Evolutionary conservation across 2,113 vertebrate genomes (phyloP).

Genomic region (Irena cyanogastra): DNA sequence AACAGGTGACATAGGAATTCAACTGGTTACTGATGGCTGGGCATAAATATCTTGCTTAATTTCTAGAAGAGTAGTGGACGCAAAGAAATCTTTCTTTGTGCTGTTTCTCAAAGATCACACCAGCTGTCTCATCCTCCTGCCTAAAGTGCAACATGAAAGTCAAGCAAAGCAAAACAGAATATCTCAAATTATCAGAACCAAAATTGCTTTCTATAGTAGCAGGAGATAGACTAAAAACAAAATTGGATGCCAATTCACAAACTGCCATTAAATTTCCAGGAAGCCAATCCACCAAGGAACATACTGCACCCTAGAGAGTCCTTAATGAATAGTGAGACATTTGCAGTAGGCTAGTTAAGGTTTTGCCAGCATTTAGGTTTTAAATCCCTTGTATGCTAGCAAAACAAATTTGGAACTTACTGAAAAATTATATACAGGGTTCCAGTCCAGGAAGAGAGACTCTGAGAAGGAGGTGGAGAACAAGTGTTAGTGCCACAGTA

Average conservation of each 20-base stretch:
- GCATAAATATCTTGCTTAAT: not conserved
- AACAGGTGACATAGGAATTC: not conserved
- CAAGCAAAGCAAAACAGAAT: slow-evolving; percentile 2
- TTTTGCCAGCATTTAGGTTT: slow-evolving; percentile 3
- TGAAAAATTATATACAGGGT: not conserved
- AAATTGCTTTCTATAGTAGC: not conserved
- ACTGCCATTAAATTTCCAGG: not conserved
- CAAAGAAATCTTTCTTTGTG: not conserved
- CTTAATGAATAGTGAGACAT: slow-evolving; percentile 28
- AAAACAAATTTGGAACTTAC: not conserved
- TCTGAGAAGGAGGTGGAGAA: not conserved
- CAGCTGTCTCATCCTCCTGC: not conserved
- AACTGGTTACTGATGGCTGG: not conserved
- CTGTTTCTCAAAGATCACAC: not conserved
- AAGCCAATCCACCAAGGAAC: slow-evolving; percentile 23
- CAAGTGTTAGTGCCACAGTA: not conserved
- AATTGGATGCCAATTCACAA: slow-evolving; percentile 4
- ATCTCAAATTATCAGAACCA: not conserved
- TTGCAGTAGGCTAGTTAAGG: slow-evolving; percentile 15
- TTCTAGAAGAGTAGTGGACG: not conserved
- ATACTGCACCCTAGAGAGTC: slow-evolving; percentile 6
- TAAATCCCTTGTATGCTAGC: not conserved
- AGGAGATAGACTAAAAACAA: not conserved
- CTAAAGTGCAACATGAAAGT: not conserved
- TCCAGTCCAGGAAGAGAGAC: not conserved